Evolutionary conservation across 2,888 invertebrate species (phyloP).

Genomic region (Amiota communis): DNA sequence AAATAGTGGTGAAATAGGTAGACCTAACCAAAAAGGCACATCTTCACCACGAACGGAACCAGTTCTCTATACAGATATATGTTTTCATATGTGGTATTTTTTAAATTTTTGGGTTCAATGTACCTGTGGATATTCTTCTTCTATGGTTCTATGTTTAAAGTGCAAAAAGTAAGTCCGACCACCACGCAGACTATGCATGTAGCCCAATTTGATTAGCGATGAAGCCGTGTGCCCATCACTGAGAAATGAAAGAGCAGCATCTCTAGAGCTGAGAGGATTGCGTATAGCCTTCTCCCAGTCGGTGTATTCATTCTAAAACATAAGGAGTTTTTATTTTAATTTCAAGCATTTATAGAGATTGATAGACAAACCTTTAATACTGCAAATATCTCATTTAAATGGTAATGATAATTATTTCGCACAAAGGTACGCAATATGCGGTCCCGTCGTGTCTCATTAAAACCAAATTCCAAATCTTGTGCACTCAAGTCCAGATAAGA

Average conservation of each 20-base stretch:
- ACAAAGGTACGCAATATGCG: constrained; percentile 92
- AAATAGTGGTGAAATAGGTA: constrained; percentile 81
- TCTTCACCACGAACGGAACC: constrained; percentile 92
- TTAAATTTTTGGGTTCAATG: too few relatives aligned
- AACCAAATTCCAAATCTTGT: constrained; percentile 91
- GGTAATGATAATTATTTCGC: constrained; percentile 94
- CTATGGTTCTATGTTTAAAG: constrained; percentile 88
- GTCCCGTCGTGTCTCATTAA: constrained; percentile 90
- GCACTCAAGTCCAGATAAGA: constrained; percentile 88
- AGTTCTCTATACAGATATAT: constrained; percentile 75
- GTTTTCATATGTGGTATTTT: too few relatives aligned
- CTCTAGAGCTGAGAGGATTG: constrained; percentile 88
- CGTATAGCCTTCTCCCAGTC: constrained; percentile 94
- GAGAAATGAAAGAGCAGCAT: constrained; percentile 87
- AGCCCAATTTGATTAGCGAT: constrained; percentile 85
- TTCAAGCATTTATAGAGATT: background rate
- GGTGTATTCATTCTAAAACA: constrained; percentile 89
- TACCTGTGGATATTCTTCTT: constrained; percentile 86
- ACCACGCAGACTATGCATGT: constrained; percentile 84
- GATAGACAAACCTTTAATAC: constrained; percentile 78
- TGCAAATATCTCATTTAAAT: constrained; percentile 95
- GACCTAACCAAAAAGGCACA: constrained; percentile 87
- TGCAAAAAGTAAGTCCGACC: constrained; percentile 90
- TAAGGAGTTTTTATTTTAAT: constrained; percentile 20
- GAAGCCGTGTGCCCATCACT: constrained; percentile 95